These are phyloP conservation scores for Oscheius sp. DNA, from an alignment of 2,888 invertebrate genomes.

Conservation along the genomic window DNA sequence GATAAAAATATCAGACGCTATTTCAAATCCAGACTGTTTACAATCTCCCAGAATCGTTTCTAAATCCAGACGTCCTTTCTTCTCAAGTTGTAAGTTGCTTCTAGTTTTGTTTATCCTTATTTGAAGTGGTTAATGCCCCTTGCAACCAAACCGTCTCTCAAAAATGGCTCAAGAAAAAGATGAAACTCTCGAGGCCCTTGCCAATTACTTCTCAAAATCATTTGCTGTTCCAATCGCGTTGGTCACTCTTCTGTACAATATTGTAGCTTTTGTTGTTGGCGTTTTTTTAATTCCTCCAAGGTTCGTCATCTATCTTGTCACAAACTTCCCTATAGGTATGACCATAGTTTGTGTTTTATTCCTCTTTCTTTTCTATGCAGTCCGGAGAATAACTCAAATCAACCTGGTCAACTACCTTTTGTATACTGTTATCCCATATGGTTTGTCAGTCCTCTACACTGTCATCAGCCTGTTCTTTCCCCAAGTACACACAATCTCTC, in stretches of 20 bases:
- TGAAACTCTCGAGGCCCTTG: neutral
- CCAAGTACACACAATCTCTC: conserved; percentile 41
- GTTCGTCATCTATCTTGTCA: conserved; percentile 10
- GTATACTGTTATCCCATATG: conserved; percentile 52
- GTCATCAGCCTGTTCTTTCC: conserved; percentile 47
- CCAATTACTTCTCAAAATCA: neutral
- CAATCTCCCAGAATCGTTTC: neutral
- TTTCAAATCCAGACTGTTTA: conserved; percentile 3
- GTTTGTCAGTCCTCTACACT: conserved; percentile 47
- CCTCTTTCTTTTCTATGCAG: conserved; percentile 6
- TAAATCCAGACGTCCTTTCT: neutral
- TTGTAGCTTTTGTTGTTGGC: neutral
- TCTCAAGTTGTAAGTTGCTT: neutral
- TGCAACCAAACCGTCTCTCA: neutral
- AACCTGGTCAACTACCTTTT: conserved; percentile 45
- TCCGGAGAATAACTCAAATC: conserved; percentile 3
- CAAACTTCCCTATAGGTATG: conserved; percentile 14
- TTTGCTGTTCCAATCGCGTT: conserved; percentile 24
- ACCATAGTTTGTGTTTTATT: neutral
- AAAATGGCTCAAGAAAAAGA: neutral
- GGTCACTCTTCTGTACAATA: neutral
- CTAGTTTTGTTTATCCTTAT: neutral
- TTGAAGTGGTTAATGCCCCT: neutral
- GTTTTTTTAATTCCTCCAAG: conserved; percentile 15
- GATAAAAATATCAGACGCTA: conserved; percentile 17